Base-by-base conservation (phyloP, 2,888 invertebrate genomes). In the Macrosiphum euphorbiae region DNA sequence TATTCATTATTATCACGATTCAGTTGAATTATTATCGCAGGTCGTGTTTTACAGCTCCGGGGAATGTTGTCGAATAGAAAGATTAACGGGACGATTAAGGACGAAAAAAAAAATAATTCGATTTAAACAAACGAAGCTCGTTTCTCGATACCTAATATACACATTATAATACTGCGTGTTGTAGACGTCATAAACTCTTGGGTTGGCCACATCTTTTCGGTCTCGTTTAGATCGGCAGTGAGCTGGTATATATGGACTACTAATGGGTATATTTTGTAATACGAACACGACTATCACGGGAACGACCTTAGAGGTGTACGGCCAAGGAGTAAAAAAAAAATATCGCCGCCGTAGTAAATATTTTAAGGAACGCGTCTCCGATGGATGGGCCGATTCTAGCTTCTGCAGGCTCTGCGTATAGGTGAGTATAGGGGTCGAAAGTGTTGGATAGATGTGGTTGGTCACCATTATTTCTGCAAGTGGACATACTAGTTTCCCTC, bases 11-110 rank as follows among this genome's bases (percentile, higher is more conserved):
- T 55, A 35, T 50, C 90, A 35, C 78, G 78, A n/a, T 91, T n/a
- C 50, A 55, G 58, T 85, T 91, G 50, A 91, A 85, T 91, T 41
- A 91, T 85, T 78, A 78, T 85, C 13, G 20, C 47, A 44, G 55
- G 41, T 85, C 44, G 89, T 55, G 91, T 91, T 47, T 85, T 91
- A 86, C 86, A 58, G n/a, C n/a, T 44, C 85, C 1, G 28, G 58
- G 85, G 91, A 91, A 91, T 91, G 86, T 86, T 91, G 58, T 91
- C n/a, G 86, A 47, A 55, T 58, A 85, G n/a, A 86, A 61, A 86
- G n/a, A 86, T 91, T 47, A 86, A 61, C 86, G 47, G 13, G 35
- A 16, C 47, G 86, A 61, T 91, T 86, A 50, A 52, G 52, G 28
- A 90, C 52, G 41, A n/a, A 35, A 78, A 78, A 78, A 78, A 35